Evolutionary conservation across 2,797 vertebrate species (phyloP).

Genomic region (Gephyroberyx darwinii): DNA sequence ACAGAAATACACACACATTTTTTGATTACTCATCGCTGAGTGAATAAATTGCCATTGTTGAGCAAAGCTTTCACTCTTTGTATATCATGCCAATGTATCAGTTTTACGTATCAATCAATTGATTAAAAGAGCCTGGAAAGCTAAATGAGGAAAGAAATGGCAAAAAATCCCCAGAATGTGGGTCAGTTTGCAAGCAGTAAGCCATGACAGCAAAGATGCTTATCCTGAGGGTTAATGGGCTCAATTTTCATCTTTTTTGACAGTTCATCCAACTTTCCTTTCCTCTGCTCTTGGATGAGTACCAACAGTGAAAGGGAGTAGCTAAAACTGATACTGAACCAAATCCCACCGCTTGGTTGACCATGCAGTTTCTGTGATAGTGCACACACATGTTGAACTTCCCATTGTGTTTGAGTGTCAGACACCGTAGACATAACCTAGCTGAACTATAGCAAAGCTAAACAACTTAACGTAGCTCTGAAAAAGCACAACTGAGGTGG

Average conservation of each 20-base stretch:
- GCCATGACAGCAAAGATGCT: constrained; percentile 59
- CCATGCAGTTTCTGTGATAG: neutral
- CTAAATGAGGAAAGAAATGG: neutral
- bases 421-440: constrained; percentile 17
- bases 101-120: neutral
- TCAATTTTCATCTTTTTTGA: constrained; percentile 55
- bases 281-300: neutral
- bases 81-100: neutral
- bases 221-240: constrained; percentile 59
- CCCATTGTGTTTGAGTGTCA: constrained; percentile 6
- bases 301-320: neutral
- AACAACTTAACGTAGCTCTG: constrained; percentile 48
- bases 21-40: neutral
- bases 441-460: constrained; percentile 33
- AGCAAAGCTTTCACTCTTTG: neutral
- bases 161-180: constrained; percentile 34
- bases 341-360: neutral
- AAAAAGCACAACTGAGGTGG: constrained; percentile 43
- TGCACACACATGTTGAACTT: neutral
- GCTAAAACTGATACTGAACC: constrained; percentile 4
- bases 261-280: constrained; percentile 42
- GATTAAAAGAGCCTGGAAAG: neutral
- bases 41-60: neutral
- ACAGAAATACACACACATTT: neutral
- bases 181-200: constrained; percentile 61